Evolutionary conservation across 2,113 vertebrate species (phyloP), one percentile per base, ranked within the genome.

Genomic region (Vanacampus margaritifer): DNA sequence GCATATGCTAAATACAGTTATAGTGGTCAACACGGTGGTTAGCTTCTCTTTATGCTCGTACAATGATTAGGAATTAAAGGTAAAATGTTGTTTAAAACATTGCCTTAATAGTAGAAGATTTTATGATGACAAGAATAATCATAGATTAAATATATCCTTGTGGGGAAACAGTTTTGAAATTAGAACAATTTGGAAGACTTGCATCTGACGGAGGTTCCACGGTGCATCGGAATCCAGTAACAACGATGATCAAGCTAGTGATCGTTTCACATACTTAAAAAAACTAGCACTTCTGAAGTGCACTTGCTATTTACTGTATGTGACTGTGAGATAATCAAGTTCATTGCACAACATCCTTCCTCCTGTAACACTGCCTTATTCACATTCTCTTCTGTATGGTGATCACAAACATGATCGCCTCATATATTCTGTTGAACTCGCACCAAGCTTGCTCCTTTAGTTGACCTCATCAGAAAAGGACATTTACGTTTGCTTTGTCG

Each of bases 341-440:
- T 0, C 16, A 26, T 58, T 57, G 24, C 60, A 64, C 23, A 77
- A 71, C 5, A 67, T 75, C 35, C 53, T 76, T 64, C 65, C 62
- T 65, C 56, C 21, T 70, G 1, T 39, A 6, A 7, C 21, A 65
- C 45, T 43, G 5, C 53, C 19, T 36, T 28, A 28, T 28, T 64
- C 43, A 61, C 35, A 21, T 37, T 39, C 46, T 53, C 2, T 72
- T 53, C 1, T 43, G 69, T 57, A 32, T 32, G 10, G 14, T 26
- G n/a, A 23, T 26, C 37, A 35, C 0, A n/a, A 13, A n/a, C 13
- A 64, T 45, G 2, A 8, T 14, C 6, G 11, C 48, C 16, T 6
- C 13, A 39, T 37, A 6, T 5, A 37, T 17, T 28, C 5, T 56
- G 35, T 43, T 28, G 21, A 56, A 56, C 10, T 28, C 53, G 16